A percentile compares a stretch with the other conserved stretches of the same genome.
phyloP scores from a whole-genome alignment of 2,113 vertebrate genomes.

The Sinocyclocheilus maitianheensis region DNA sequence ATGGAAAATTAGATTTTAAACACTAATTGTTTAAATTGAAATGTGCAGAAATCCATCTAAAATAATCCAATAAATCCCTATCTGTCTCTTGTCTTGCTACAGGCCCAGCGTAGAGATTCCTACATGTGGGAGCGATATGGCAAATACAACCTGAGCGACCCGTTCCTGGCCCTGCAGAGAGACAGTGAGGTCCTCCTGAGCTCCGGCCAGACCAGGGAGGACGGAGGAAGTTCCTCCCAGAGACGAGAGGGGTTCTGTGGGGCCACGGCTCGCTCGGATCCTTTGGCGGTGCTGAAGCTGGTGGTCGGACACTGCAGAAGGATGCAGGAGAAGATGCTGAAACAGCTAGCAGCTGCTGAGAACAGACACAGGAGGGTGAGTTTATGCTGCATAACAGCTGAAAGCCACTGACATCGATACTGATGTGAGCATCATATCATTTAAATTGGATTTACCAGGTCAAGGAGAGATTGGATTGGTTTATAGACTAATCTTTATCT shows the following conservation, averaged over 20 bases:
- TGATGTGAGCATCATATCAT: neutral
- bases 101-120: slow-evolving; percentile 90
- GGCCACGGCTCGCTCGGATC: slow-evolving; percentile 81
- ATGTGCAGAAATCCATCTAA: neutral
- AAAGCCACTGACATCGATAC: neutral
- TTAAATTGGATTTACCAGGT: neutral
- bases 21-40: neutral
- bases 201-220: slow-evolving; percentile 71
- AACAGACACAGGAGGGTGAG: slow-evolving; percentile 91
- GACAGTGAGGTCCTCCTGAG: slow-evolving; percentile 86
- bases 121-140: slow-evolving; percentile 94
- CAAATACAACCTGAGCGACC: slow-evolving; percentile 93
- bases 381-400: neutral
- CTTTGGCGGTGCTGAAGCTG: slow-evolving; percentile 86
- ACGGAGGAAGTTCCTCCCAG: slow-evolving; percentile 42
- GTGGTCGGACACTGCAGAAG: slow-evolving; percentile 95
- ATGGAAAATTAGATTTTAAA: neutral
- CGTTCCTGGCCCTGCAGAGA: slow-evolving; percentile 90
- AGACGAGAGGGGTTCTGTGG: slow-evolving; percentile 36
- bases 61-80: neutral
- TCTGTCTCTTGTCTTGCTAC: slow-evolving; percentile 47
- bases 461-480: slow-evolving; percentile 5
- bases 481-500: neutral
- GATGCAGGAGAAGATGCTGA: slow-evolving; percentile 96
- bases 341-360: slow-evolving; percentile 91